Conservation (phyloP, 2,113 vertebrate species). For the Phrynosoma platyrhinos region DNA sequence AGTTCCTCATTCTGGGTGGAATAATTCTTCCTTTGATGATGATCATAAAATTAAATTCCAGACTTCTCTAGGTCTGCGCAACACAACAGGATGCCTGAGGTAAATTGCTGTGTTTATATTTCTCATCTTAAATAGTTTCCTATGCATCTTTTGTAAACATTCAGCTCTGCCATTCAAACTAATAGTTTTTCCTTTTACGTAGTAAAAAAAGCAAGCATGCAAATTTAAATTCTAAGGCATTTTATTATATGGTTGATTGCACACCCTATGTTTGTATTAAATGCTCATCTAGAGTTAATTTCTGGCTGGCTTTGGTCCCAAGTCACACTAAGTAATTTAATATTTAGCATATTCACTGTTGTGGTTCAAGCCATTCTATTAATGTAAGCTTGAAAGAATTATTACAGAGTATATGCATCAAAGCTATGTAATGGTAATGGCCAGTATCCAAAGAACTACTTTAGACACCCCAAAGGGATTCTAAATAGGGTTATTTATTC, state of each 20-base stretch:
- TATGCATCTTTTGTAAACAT: slow-evolving; percentile 15
- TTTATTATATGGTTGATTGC: slow-evolving; percentile 16
- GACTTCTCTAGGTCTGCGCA: slow-evolving; percentile 93
- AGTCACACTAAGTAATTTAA: not conserved
- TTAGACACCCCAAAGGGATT: not conserved
- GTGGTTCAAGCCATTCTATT: slow-evolving; percentile 6
- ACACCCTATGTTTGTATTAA: slow-evolving; percentile 11
- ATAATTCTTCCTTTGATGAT: slow-evolving; percentile 92
- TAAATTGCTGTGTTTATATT: slow-evolving; percentile 65
- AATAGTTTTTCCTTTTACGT: slow-evolving; percentile 8
- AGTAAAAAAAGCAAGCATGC: slow-evolving; percentile 11
- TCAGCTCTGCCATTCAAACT: slow-evolving; percentile 17
- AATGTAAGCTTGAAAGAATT: slow-evolving; percentile 15
- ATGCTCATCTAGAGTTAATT: not conserved
- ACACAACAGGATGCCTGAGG: slow-evolving; percentile 96
- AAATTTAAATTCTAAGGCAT: not conserved
- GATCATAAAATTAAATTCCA: slow-evolving; percentile 98
- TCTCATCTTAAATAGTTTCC: slow-evolving; percentile 10
- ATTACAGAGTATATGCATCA: not conserved
- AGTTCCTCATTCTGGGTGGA: slow-evolving; percentile 97
- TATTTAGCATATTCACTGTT: not conserved
- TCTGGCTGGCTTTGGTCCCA: not conserved
- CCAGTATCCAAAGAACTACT: not conserved
- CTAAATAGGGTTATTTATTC: not conserved
- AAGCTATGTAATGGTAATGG: not conserved